Evolutionary conservation across 2,888 invertebrate species (phyloP).

Genomic region (Entomobrya proxima): DNA sequence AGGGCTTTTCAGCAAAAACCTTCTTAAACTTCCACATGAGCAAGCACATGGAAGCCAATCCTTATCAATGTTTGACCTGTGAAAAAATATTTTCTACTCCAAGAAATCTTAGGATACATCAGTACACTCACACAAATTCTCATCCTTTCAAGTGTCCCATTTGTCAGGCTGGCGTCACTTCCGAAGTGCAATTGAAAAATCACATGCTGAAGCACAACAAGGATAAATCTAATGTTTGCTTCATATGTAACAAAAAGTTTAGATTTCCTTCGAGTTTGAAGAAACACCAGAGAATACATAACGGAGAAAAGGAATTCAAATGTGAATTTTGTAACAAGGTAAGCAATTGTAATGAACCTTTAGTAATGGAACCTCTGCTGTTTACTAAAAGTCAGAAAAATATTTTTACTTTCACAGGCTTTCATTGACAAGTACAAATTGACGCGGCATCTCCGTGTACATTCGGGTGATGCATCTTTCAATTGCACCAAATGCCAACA

Average conservation of each 20-base stretch:
- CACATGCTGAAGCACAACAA: conserved; percentile 61
- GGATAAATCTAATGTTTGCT: conserved; percentile 47
- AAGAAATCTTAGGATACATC: conserved; percentile 45
- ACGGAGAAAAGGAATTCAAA: conserved; percentile 33
- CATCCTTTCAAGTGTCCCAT: conserved; percentile 37
- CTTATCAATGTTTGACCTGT: conserved; percentile 37
- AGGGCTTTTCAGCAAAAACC: conserved; percentile 54
- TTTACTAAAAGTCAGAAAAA: not conserved
- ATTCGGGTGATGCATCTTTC: conserved; percentile 43
- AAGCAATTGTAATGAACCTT: not conserved
- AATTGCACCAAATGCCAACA: conserved; percentile 38
- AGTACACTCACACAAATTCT: conserved; percentile 43
- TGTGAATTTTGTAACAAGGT: conserved; percentile 59
- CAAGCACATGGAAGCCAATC: conserved; percentile 40
- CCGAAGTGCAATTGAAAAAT: conserved; percentile 36
- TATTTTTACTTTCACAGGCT: conserved; percentile 22
- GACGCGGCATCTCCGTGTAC: conserved; percentile 44
- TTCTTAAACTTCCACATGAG: conserved; percentile 53
- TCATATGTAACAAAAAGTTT: conserved; percentile 47
- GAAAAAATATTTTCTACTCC: conserved; percentile 46
- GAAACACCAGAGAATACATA: conserved; percentile 57
- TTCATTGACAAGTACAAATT: conserved; percentile 60
- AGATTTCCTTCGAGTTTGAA: conserved; percentile 55
- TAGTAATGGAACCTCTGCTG: not conserved
- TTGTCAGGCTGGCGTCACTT: conserved; percentile 49